Conservation (phyloP, 2,113 vertebrate species). For the Cyphomyrus discorhynchus region DNA sequence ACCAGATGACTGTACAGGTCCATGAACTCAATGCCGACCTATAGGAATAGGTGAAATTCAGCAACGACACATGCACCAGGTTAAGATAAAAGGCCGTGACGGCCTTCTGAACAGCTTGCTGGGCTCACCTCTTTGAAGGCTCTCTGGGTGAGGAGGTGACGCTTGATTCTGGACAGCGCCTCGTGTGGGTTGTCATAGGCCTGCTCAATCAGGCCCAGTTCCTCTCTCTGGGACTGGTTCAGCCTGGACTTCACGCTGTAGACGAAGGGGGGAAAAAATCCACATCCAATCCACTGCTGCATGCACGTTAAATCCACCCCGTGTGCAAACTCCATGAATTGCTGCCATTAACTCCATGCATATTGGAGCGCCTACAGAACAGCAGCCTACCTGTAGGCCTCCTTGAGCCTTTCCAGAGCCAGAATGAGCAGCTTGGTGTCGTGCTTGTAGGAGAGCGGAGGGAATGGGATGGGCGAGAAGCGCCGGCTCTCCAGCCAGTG, state of each 20-base stretch:
- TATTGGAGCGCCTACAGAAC: neutral
- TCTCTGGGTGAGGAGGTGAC: constrained; percentile 96
- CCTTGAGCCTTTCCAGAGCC: constrained; percentile 92
- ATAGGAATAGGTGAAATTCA: neutral
- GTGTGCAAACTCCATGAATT: neutral
- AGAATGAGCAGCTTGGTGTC: constrained; percentile 96
- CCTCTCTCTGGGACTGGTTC: constrained; percentile 96
- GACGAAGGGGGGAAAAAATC: neutral
- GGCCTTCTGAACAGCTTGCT: no score
- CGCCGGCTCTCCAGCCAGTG: constrained; percentile 98
- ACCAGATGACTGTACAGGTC: constrained; percentile 97
- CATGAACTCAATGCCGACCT: constrained; percentile 99
- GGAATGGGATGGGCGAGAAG: constrained; percentile 96
- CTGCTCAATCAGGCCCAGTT: constrained; percentile 92
- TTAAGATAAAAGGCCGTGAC: neutral
- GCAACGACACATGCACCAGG: neutral
- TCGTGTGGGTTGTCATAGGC: constrained; percentile 98
- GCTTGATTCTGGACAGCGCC: constrained; percentile 95
- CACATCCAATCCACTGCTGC: neutral
- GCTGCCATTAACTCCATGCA: neutral
- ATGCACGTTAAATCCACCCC: neutral
- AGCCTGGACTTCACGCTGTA: constrained; percentile 91
- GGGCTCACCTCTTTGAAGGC: constrained; percentile 89
- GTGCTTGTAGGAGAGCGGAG: constrained; percentile 92
- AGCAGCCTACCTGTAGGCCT: constrained; percentile 85